Conservation (phyloP, 2,797 vertebrate genomes). For the Notolepis coatsorum region DNA sequence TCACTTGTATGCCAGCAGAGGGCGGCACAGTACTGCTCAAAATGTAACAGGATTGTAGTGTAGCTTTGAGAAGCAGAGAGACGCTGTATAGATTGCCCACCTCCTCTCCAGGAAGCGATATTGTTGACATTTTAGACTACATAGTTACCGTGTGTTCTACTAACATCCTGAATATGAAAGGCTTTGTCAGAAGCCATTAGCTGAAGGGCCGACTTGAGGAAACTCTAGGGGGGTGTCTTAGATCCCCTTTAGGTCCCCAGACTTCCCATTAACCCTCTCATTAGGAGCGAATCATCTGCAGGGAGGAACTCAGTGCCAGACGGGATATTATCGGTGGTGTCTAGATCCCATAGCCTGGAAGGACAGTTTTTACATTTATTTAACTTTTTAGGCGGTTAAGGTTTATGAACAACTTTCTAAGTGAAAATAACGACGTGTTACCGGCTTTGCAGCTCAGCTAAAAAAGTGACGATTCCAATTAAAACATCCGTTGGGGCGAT, state of each 20-base stretch:
- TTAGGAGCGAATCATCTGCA: conserved; percentile 30
- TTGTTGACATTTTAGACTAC: conserved; percentile 13
- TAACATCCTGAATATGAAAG: background rate
- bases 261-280: conserved; percentile 27
- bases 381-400: too few relatives aligned
- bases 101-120: conserved; percentile 11
- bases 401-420: too few relatives aligned
- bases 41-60: background rate
- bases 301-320: conserved; percentile 35
- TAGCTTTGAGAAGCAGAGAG: background rate
- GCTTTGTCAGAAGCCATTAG: background rate
- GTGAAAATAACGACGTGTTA: too few relatives aligned
- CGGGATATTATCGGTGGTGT: too few relatives aligned
- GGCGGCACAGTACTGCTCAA: conserved; percentile 36
- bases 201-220: background rate
- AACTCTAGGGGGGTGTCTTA: background rate
- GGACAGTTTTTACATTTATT: too few relatives aligned
- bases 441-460: too few relatives aligned
- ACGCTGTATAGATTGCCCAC: background rate
- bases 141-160: background rate
- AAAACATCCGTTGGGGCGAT: too few relatives aligned
- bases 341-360: too few relatives aligned
- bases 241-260: background rate
- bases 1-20: conserved; percentile 40
- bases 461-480: too few relatives aligned